Conservation (phyloP, 2,888 invertebrate species). For the Branchinecta sandiegonensis region DNA sequence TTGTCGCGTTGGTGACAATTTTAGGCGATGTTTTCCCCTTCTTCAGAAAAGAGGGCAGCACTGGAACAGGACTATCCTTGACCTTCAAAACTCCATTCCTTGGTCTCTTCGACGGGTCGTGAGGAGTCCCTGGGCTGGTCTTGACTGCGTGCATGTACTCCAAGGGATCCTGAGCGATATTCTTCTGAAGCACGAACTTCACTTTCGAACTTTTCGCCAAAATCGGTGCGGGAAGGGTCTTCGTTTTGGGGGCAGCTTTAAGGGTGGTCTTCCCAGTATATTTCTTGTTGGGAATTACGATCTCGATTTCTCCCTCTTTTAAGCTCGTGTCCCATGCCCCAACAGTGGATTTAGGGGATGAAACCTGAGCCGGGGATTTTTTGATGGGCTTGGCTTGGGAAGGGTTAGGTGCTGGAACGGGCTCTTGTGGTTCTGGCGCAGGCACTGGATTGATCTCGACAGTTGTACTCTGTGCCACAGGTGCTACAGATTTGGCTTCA, state of each 20-base stretch:
- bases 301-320: constrained; percentile 22
- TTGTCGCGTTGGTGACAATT: background rate
- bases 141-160: constrained; percentile 56
- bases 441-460: no score
- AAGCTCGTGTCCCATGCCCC: constrained; percentile 15
- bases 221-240: background rate
- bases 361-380: no score
- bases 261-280: constrained; percentile 18
- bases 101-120: constrained; percentile 52
- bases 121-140: constrained; percentile 58
- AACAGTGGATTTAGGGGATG: no score
- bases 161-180: constrained; percentile 52
- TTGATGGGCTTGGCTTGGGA: no score
- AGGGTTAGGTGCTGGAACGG: no score
- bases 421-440: no score
- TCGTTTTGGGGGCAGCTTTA: background rate
- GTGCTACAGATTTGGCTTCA: no score
- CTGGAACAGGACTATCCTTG: background rate
- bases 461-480: no score
- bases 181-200: constrained; percentile 53
- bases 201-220: constrained; percentile 42
- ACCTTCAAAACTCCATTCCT: constrained; percentile 53
- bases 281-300: constrained; percentile 23
- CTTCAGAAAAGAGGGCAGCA: background rate
- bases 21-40: background rate